Percentiles rank a stretch among this genome's conserved stretches.
Conservation (phyloP, 1,140 invertebrate genomes). For the Eciton burchellii region DNA sequence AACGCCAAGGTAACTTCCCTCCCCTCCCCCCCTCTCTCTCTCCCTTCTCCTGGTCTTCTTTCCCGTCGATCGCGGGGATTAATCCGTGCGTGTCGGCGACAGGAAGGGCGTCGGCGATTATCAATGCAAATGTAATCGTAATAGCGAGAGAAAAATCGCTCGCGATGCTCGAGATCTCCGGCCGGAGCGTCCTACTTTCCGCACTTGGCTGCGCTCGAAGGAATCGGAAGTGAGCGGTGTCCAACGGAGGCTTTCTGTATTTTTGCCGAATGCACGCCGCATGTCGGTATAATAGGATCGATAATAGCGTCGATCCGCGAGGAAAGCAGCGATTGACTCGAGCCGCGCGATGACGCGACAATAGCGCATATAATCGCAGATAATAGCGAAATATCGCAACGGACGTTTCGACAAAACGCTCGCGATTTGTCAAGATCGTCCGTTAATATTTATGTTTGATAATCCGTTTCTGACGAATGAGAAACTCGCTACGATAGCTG, state of each 20-base stretch:
- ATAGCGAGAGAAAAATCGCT: not conserved
- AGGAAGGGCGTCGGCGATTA: not conserved
- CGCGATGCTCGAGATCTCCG: not conserved
- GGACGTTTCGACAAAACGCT: not conserved
- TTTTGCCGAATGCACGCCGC: conserved; percentile 13
- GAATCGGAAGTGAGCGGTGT: not conserved
- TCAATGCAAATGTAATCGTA: conserved; percentile 4
- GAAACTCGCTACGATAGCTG: too few species aligned
- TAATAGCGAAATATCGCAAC: conserved; percentile 1
- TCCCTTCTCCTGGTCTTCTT: too few species aligned
- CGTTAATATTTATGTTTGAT: not conserved
- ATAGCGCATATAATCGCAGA: not conserved
- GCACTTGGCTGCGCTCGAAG: conserved; percentile 20
- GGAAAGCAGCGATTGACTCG: not conserved
- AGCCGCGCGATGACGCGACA: not conserved
- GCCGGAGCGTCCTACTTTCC: not conserved
- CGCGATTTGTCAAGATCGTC: not conserved
- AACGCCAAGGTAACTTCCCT: conserved; percentile 10
- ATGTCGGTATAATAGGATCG: conserved; percentile 38
- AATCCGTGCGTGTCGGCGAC: not conserved
- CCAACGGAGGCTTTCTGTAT: not conserved
- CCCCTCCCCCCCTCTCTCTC: too few species aligned
- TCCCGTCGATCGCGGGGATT: not conserved
- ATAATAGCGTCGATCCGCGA: not conserved
- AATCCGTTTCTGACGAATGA: too few species aligned